phyloP scores from a whole-genome alignment of 1,140 invertebrate species.

The Diuraphis noxia region DNA sequence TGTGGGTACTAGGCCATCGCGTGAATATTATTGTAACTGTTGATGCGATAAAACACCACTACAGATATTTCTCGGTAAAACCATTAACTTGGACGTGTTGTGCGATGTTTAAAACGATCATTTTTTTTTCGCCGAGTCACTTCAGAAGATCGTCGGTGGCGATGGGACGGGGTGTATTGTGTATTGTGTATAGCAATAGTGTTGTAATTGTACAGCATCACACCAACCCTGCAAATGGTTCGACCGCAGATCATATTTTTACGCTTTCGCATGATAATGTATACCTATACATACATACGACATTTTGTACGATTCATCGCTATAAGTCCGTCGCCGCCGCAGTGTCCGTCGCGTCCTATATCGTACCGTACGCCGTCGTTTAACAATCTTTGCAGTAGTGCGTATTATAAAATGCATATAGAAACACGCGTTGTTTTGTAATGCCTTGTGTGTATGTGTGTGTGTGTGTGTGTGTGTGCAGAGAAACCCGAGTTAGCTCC shows the following conservation, averaged over 20 bases:
- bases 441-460: neutral
- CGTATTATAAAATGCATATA: neutral
- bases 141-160: neutral
- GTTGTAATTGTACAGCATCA: neutral
- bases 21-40: neutral
- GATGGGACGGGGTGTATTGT: neutral
- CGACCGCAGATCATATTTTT: neutral
- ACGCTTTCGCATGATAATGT: too few relatives aligned
- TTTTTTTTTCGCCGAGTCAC: neutral
- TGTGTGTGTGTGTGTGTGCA: neutral
- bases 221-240: neutral
- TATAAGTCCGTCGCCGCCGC: too few relatives aligned
- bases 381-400: neutral
- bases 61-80: neutral
- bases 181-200: too few relatives aligned
- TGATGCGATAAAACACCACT: neutral
- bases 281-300: neutral
- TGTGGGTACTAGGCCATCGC: neutral
- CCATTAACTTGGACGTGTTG: neutral
- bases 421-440: neutral
- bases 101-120: too few relatives aligned
- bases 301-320: neutral
- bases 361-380: neutral
- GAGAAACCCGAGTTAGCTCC: neutral
- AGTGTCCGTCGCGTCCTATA: neutral